Evolutionary conservation across 2,888 invertebrate species (phyloP).

Genomic region (Tetranychus piercei): DNA sequence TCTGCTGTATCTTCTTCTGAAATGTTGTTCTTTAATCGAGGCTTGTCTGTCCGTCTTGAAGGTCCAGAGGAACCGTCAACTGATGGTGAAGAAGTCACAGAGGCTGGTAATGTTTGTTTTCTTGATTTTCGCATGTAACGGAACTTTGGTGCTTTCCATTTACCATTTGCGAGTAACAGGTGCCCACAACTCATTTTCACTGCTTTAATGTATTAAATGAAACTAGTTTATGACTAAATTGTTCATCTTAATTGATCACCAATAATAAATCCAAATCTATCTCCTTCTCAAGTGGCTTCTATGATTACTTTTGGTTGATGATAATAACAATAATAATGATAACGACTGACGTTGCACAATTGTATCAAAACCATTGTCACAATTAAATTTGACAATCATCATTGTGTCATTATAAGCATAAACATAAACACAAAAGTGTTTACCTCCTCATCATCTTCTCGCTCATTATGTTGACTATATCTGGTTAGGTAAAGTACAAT

Average conservation of each 20-base stretch:
- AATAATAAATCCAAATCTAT: background rate
- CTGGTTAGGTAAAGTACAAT: too few relatives aligned
- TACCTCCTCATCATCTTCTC: background rate
- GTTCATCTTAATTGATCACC: background rate
- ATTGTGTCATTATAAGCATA: background rate
- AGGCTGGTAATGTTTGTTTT: background rate
- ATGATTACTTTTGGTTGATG: background rate
- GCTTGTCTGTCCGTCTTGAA: background rate
- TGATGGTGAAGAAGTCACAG: background rate
- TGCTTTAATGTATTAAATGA: background rate
- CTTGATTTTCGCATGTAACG: conserved; percentile 4
- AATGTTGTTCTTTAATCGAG: background rate
- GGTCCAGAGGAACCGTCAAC: background rate
- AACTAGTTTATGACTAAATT: background rate
- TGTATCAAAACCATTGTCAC: background rate
- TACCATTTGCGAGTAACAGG: conserved; percentile 21
- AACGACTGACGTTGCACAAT: background rate
- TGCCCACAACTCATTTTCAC: conserved; percentile 25
- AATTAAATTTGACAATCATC: background rate
- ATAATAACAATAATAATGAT: too few relatives aligned
- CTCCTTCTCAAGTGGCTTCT: background rate
- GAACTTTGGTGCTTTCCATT: conserved; percentile 6
- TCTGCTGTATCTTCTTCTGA: background rate
- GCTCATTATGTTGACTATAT: background rate
- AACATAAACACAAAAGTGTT: background rate